phyloP scores from a whole-genome alignment of 2,797 vertebrate genomes.

The Morelia viridis region DNA sequence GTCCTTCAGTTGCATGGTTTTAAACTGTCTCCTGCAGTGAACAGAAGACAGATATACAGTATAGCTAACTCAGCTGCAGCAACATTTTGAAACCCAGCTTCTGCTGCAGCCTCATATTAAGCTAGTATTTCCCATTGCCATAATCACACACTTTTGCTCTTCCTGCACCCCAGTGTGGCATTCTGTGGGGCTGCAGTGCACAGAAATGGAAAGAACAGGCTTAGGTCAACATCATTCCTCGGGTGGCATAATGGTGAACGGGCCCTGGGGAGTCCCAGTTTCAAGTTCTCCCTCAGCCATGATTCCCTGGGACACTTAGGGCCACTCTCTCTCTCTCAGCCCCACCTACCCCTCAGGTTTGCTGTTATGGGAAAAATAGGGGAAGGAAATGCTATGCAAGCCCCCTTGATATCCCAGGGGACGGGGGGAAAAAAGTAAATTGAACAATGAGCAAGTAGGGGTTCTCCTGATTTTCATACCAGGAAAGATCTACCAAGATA shows the following conservation, averaged over 20 bases:
- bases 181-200: not conserved
- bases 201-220: not conserved
- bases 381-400: not conserved
- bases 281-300: not conserved
- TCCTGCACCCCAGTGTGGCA: not conserved
- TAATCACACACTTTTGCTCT: not conserved
- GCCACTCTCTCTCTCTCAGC: not conserved
- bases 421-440: not conserved
- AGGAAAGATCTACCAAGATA: not conserved
- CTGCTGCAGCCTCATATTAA: not conserved
- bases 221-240: not conserved
- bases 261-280: not conserved
- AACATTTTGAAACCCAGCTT: not conserved
- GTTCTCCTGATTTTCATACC: not conserved
- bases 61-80: not conserved
- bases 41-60: not conserved
- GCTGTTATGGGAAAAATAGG: not conserved
- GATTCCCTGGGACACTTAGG: not conserved
- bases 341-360: not conserved
- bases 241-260: not conserved
- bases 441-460: not conserved
- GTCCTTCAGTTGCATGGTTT: not conserved
- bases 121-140: not conserved
- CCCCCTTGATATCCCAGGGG: not conserved
- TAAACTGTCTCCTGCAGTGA: not conserved